Evolutionary conservation across 2,113 vertebrate species (phyloP), one percentile per base, ranked within the genome.

Genomic region (Drymodes brunneopygia): DNA sequence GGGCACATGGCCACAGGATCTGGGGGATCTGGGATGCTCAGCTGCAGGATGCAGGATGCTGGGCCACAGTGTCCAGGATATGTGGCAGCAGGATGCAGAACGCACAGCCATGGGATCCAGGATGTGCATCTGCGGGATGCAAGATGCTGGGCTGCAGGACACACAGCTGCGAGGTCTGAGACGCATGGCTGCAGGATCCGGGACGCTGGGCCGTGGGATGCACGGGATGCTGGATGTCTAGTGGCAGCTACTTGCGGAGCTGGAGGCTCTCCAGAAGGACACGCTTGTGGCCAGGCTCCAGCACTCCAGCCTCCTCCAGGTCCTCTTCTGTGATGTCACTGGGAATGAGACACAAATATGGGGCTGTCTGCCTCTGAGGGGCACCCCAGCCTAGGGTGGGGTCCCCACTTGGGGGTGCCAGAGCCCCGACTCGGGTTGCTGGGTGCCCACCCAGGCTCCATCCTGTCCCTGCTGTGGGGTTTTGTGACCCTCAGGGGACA

Each of bases 321-420:
- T 99, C 99, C 87, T 99, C 99, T 92, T 99, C 99, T 0, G 99
- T 99, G 96, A 99, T 99, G 97, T 99, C 99, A 92, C 99, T 99
- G 98, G 36, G 69, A 61, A 57, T 28, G 33, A n/a, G 56, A 28
- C 86, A 40, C 31, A 85, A 24, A 29, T 2, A 3, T 58, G 28
- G 29, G 25, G 33, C 10, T 62, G 31, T 27, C 60, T 29, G 20
- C 10, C 11, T 24, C 24, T 0, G 1, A 19, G 12, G 21, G 36
- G 19, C 31, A 58, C 72, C 31, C n/a, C 29, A 64, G 40, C n/a
- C 12, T 42, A 18, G 0, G 3, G 20, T 6, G 25, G 8, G 17
- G 8, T 33, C 33, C 51, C 18, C 17, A 6, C 5, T 0, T 4
- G 9, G 5, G 48, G 7, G 7, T 6, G 2, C 4, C 7, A 50